Evolutionary conservation across 2,113 vertebrate genomes (phyloP), one percentile per base, ranked within the genome.

Genomic region (Pimephales promelas): DNA sequence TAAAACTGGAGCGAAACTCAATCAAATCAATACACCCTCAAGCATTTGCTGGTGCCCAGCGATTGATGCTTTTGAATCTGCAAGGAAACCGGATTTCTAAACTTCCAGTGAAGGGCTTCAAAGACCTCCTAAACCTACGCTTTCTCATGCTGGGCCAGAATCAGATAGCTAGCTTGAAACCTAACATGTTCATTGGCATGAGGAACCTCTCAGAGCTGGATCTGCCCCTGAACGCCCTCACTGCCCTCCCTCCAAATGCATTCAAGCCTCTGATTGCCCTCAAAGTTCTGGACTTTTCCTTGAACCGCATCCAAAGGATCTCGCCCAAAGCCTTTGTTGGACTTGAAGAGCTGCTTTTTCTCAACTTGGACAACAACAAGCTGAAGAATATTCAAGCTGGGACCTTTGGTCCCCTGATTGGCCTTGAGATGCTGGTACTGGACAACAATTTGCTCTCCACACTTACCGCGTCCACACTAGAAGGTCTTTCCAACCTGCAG

Each of bases 81-180:
- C 88, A 93, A 36, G 90, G 92, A 40, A 95, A 95, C 87, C 90
- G 90, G 74, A 90, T 95, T 57, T 89, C 78, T 82, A 90, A 24
- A 28, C 90, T 95, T 52, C 91, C 92, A 3, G 74, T 72, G 0
- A 91, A 88, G 22, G 94, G 83, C 34, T 93, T 95, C 26, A 86
- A 93, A 91, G 93, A 94, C 64, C 92, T 95, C 24, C 86, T 92
- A 43, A 94, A 93, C 86, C 93, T 95, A 11, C 92, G 93, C 34
- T 95, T 95, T 83, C 92, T 95, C 54, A 93, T 95, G 93, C 85
- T 94, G 86, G 93, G 94, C 10, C 92, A 94, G 68, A 95, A 95
- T 87, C 92, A 92, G 83, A 93, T 95, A 47, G 77, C 88, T 3
- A 72, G 24, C 16, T 71, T 95, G 43, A 92, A 90, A 80, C 70